These are phyloP conservation scores for Ptychadena robeensis DNA, from an alignment of 2,797 vertebrate genomes.

Conservation along the genomic window DNA sequence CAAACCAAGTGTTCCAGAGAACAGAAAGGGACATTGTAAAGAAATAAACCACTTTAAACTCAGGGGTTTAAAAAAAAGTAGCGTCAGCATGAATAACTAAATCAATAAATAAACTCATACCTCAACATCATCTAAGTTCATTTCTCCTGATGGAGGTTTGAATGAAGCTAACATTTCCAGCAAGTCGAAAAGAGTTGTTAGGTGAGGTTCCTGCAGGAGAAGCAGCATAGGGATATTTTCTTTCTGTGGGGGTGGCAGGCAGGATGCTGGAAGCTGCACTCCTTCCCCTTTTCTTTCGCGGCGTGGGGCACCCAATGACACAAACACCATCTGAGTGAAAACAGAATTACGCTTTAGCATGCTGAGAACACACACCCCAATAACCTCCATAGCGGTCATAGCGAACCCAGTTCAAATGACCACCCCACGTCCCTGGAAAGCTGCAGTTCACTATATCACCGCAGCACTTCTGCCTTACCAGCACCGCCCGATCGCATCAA, in stretches of 20 bases:
- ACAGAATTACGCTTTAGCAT: background rate
- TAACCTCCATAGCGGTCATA: no score
- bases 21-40: background rate
- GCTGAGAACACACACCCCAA: no score
- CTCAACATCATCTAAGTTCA: conserved; percentile 84
- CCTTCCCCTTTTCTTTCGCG: conserved; percentile 95
- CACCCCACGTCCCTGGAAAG: no score
- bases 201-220: conserved; percentile 96
- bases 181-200: conserved; percentile 96
- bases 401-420: no score
- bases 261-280: conserved; percentile 94
- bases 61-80: no score
- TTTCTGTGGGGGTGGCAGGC: conserved; percentile 95
- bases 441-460: no score
- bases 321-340: conserved; percentile 92
- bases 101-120: conserved; percentile 68
- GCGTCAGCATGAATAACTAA: no score
- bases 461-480: no score
- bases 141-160: conserved; percentile 88
- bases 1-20: background rate
- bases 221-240: conserved; percentile 98
- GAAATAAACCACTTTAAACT: background rate
- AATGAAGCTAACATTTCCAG: conserved; percentile 98
- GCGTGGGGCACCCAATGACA: conserved; percentile 94
- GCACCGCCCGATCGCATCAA: no score